phyloP scores from a whole-genome alignment of 2,113 vertebrate genomes.

The Helogale parvula region DNA sequence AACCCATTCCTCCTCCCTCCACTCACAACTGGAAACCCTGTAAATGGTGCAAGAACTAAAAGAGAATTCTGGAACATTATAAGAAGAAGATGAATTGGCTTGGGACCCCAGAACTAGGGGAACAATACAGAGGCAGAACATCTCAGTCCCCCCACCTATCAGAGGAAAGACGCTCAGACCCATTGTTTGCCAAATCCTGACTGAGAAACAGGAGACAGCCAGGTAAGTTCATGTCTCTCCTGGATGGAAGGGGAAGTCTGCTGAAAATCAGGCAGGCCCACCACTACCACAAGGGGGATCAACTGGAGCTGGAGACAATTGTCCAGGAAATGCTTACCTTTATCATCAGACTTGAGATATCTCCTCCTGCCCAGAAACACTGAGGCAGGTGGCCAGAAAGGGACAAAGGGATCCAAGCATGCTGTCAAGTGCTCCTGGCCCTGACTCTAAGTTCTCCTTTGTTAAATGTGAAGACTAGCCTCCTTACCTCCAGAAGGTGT shows the following conservation, averaged over 20 bases:
- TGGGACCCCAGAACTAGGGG: not conserved
- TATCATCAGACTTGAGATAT: not conserved
- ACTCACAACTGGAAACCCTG: not conserved
- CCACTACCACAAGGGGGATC: too few relatives aligned
- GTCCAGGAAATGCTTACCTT: not conserved
- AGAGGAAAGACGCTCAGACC: not conserved
- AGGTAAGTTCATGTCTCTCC: too few relatives aligned
- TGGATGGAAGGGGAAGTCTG: not conserved
- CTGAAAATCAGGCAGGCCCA: not conserved
- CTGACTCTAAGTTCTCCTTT: not conserved
- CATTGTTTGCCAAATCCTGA: rapidly evolving
- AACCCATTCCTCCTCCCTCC: not conserved
- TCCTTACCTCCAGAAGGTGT: not conserved
- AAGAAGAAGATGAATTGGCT: not conserved
- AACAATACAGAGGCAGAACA: not conserved
- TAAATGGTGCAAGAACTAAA: not conserved
- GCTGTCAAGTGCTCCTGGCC: not conserved
- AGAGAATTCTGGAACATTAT: not conserved
- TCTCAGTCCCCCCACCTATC: not conserved
- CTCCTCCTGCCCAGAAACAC: not conserved
- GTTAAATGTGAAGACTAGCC: not conserved
- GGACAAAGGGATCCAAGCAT: not conserved
- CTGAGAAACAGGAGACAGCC: not conserved
- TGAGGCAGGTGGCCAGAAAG: not conserved
- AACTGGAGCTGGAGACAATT: not conserved